A percentile compares a stretch with the other conserved stretches of the same genome.
Evolutionary conservation across 2,888 invertebrate species (phyloP).

Genomic region (Hirtodrosophila confusa): DNA sequence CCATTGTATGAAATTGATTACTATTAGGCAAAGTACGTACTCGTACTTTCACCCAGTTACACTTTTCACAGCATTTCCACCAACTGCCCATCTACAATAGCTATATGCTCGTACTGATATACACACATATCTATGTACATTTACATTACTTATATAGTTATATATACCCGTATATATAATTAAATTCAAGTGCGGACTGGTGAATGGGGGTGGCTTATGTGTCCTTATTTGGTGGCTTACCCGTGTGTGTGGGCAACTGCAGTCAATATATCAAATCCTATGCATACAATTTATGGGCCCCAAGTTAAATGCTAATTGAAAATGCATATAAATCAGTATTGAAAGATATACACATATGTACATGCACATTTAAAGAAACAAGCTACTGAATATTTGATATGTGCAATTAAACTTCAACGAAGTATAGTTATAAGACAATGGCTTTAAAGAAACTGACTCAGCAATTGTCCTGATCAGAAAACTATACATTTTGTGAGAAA

Average conservation of each 20-base stretch:
- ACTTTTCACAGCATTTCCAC: constrained; percentile 11
- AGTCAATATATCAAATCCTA: constrained; percentile 7
- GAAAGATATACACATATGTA: constrained; percentile 12
- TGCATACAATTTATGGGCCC: constrained; percentile 51
- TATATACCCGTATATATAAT: neutral
- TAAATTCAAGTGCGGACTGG: constrained; percentile 9
- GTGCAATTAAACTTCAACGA: too few relatives aligned
- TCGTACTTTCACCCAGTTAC: too few relatives aligned
- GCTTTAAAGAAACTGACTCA: too few relatives aligned
- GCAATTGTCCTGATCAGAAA: too few relatives aligned
- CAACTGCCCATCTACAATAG: too few relatives aligned
- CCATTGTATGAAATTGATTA: too few relatives aligned
- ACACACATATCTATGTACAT: neutral
- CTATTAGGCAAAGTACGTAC: too few relatives aligned
- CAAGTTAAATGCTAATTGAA: constrained; percentile 60
- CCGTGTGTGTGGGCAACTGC: constrained; percentile 11
- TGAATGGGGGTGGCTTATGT: constrained; percentile 3
- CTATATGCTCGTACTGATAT: too few relatives aligned
- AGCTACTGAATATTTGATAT: too few relatives aligned
- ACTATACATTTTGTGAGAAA: too few relatives aligned
- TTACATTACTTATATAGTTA: constrained; percentile 1
- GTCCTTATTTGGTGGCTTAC: constrained; percentile 1
- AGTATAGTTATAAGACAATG: too few relatives aligned
- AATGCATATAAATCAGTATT: constrained; percentile 64
- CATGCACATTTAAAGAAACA: constrained; percentile 21